Evolutionary conservation across 2,113 vertebrate species (phyloP).

Genomic region (Monopterus albus): DNA sequence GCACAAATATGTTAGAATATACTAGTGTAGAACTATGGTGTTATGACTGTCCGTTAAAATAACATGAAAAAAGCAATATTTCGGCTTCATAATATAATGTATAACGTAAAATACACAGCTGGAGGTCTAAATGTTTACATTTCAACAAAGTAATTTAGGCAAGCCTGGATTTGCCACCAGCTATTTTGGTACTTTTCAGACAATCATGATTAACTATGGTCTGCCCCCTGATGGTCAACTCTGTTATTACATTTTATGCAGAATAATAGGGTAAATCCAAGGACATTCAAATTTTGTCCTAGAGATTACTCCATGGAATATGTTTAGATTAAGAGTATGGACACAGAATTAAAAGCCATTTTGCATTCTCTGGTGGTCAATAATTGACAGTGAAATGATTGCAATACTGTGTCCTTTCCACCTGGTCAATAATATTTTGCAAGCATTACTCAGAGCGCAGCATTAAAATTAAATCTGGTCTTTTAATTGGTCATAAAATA

Average conservation of each 20-base stretch:
- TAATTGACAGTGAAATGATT: not conserved
- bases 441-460: not conserved
- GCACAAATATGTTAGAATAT: no score
- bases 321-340: not conserved
- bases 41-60: not conserved
- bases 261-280: constrained; percentile 26
- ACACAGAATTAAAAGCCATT: not conserved
- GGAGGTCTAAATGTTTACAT: not conserved
- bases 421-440: not conserved
- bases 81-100: not conserved
- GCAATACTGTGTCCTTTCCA: not conserved
- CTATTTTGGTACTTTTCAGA: not conserved
- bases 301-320: constrained; percentile 6
- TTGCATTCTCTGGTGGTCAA: not conserved
- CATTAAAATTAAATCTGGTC: constrained; percentile 2
- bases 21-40: not conserved
- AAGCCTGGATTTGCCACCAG: not conserved
- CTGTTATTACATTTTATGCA: constrained; percentile 13
- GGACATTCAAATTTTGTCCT: constrained; percentile 17
- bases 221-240: constrained; percentile 52
- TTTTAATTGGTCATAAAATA: constrained; percentile 61
- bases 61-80: not conserved
- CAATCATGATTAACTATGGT: constrained; percentile 8
- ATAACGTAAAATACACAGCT: not conserved
- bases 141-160: not conserved